Conservation (phyloP, 2,113 vertebrate species). For the Festucalex cinctus region DNA sequence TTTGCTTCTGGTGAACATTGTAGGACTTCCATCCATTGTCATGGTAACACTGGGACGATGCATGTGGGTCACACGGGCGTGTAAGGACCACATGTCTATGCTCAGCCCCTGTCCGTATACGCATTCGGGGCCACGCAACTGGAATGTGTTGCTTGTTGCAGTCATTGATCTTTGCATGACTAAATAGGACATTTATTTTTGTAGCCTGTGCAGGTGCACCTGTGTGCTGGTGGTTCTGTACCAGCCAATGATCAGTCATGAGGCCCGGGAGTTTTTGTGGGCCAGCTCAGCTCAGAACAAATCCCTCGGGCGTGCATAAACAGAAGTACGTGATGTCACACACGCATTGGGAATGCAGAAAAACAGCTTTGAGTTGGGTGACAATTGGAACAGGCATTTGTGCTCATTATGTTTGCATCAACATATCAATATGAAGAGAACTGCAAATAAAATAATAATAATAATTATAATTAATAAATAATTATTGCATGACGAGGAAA, state of each 20-base stretch:
- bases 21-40: conserved; percentile 34
- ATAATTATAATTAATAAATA: too few relatives aligned
- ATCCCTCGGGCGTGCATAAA: conserved; percentile 33
- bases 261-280: conserved; percentile 41
- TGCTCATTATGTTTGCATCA: not conserved
- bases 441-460: not conserved
- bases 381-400: not conserved
- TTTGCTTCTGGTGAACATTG: conserved; percentile 23
- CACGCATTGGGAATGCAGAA: conserved; percentile 9
- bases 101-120: not conserved
- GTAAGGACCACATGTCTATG: not conserved
- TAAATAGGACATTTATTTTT: conserved; percentile 70
- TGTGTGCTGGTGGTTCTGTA: conserved; percentile 44
- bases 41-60: conserved; percentile 42
- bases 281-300: conserved; percentile 35
- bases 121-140: not conserved
- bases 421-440: not conserved
- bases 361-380: not conserved
- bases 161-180: conserved; percentile 63
- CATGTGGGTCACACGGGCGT: conserved; percentile 39
- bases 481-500: not conserved
- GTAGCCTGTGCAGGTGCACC: conserved; percentile 60
- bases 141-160: conserved; percentile 19
- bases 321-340: not conserved
- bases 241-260: conserved; percentile 55